Base-by-base conservation (phyloP, 1,140 invertebrate species). In the Episyrphus balteatus region DNA sequence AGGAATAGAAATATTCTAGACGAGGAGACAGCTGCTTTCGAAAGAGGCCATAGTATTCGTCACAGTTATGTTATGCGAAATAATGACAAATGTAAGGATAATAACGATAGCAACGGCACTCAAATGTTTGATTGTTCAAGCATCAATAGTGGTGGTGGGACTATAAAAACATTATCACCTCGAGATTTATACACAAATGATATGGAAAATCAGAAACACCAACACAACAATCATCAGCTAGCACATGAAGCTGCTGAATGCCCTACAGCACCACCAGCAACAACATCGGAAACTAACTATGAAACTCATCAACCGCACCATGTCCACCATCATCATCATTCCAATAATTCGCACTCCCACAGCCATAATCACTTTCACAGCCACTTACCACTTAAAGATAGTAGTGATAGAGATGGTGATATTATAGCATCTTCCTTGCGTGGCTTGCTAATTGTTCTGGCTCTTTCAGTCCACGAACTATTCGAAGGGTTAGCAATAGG, bases 401-500 rank as follows among this genome's bases (percentile, higher is more conserved):
- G 8, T 26, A 62, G 64, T 9, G 44, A 48, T 32, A 51, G 58
- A 18, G 54, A 68, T n/a, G 74, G 73, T 1, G 80, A 81, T 56
- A 72, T 77, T 40, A 70, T 83, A 17, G 75, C 81, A 19, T 75
- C 79, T 38, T 81, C 82, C 11, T 67, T 91, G 9, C 70, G 84
- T 47, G 83, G 86, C 18, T 63, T 89, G 14, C 70, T 92, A 39
- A 83, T 92, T 46, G 84, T 94, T 1, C 69, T 91, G 18, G 91
- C 91, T 2, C 72, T 96, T 11, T 91, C 89, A 6, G 80, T 94
- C 44, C 92, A 96, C 61, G 88, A 92, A 53, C 71, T 93, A 0
- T 92, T 96, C 58, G 92, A 96, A 76, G 92, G 92, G 21, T 75
- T 94, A 46, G 85, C 90, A 17, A 83, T 94, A 47, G 90, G 90